Conservation (phyloP, 2,113 vertebrate species). For the Gasterosteus nipponicus region DNA sequence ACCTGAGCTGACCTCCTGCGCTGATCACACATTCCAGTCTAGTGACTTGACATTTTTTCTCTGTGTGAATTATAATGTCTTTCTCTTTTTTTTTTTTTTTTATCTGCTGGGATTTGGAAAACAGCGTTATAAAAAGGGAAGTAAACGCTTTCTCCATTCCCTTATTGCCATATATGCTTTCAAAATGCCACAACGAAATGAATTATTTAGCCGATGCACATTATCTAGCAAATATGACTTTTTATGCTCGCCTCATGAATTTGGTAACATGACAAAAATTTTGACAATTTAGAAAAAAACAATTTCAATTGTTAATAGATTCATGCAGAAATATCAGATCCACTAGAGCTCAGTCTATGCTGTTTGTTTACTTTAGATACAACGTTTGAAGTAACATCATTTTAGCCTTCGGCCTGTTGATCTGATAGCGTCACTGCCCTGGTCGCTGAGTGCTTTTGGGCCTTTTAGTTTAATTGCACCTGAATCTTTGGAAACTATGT, state of each 20-base stretch:
- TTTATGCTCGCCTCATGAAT: constrained; percentile 9
- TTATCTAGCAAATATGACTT: constrained; percentile 15
- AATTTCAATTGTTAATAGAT: not conserved
- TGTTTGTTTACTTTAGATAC: not conserved
- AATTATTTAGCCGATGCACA: constrained; percentile 35
- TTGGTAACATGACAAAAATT: not conserved
- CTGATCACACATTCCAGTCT: constrained; percentile 18
- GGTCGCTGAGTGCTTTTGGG: not conserved
- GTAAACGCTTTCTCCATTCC: constrained; percentile 22
- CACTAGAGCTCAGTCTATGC: not conserved
- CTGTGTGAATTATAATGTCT: constrained; percentile 33
- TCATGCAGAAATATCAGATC: not conserved
- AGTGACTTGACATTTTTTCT: constrained; percentile 30
- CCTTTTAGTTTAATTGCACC: not conserved
- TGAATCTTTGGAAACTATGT: not conserved
- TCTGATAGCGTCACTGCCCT: not conserved
- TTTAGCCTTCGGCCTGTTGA: not conserved
- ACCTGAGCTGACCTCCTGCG: constrained; percentile 44
- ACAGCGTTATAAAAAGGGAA: constrained; percentile 26
- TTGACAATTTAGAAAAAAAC: too few relatives aligned
- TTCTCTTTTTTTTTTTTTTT: constrained; percentile 21
- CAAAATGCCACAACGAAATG: constrained; percentile 29
- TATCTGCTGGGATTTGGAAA: constrained; percentile 25
- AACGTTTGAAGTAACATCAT: not conserved
- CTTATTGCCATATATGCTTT: constrained; percentile 44